These are phyloP conservation scores for Centropus unirufus DNA, from an alignment of 2,113 vertebrate genomes.

Conservation along the genomic window DNA sequence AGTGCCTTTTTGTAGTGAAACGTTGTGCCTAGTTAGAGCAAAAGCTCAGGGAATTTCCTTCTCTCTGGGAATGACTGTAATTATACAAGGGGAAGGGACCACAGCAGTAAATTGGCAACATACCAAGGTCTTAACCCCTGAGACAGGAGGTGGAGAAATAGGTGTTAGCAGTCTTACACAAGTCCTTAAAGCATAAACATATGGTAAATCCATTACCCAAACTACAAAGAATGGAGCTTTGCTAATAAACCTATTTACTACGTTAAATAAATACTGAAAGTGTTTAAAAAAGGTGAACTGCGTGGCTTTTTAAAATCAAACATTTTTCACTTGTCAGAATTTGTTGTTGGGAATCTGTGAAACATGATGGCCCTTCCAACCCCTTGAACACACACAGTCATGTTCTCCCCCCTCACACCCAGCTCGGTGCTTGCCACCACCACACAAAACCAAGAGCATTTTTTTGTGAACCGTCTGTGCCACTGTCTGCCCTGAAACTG, in stretches of 20 bases:
- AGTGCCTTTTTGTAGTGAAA: slow-evolving; percentile 78
- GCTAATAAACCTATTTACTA: slow-evolving; percentile 85
- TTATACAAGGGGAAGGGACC: slow-evolving; percentile 74
- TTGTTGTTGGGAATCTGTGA: slow-evolving; percentile 75
- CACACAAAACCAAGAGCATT: neutral
- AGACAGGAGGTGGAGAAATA: slow-evolving; percentile 77
- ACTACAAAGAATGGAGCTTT: slow-evolving; percentile 82
- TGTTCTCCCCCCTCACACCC: neutral
- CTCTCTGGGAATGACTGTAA: slow-evolving; percentile 78
- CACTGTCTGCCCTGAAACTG: neutral
- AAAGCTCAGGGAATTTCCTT: slow-evolving; percentile 88
- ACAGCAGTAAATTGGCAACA: slow-evolving; percentile 69
- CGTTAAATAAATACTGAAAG: slow-evolving; percentile 83
- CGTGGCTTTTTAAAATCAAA: slow-evolving; percentile 72
- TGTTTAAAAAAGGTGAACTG: slow-evolving; percentile 75
- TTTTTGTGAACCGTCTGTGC: neutral
- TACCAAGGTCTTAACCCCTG: slow-evolving; percentile 76
- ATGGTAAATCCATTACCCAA: slow-evolving; percentile 83
- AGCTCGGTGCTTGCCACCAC: neutral
- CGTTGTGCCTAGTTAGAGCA: slow-evolving; percentile 76
- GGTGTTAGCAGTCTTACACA: slow-evolving; percentile 75
- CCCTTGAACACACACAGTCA: slow-evolving; percentile 43
- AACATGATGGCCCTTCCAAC: slow-evolving; percentile 51
- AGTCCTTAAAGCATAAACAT: slow-evolving; percentile 81
- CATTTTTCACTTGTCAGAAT: slow-evolving; percentile 82